These are phyloP conservation scores for Silvanus unidentatus DNA, from an alignment of 2,888 invertebrate genomes.

Conservation along the genomic window DNA sequence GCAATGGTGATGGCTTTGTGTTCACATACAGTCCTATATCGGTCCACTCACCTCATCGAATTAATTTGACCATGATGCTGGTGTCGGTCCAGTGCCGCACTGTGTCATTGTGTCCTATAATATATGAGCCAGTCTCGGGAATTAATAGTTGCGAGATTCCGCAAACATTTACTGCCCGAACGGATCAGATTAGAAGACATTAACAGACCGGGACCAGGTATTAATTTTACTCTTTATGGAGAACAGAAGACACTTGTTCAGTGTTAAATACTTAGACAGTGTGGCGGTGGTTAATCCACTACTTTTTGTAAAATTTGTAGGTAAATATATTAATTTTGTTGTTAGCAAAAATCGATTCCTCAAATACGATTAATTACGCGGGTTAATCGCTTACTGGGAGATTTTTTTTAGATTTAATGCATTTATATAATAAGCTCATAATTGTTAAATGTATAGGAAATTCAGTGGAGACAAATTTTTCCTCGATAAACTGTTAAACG, in stretches of 20 bases:
- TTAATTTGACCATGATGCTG: conserved; percentile 25
- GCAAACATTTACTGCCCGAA: conserved; percentile 43
- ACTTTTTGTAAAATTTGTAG: neutral
- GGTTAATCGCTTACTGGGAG: too few relatives aligned
- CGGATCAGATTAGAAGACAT: conserved; percentile 47
- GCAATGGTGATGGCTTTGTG: conserved; percentile 1
- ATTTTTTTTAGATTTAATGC: too few relatives aligned
- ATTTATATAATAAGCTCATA: too few relatives aligned
- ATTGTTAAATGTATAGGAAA: too few relatives aligned
- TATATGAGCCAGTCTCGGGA: conserved; percentile 41
- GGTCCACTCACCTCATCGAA: conserved; percentile 22
- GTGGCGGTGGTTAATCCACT: neutral
- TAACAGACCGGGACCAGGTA: conserved; percentile 42
- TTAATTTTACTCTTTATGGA: conserved; percentile 46
- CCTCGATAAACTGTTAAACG: too few relatives aligned
- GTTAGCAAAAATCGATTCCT: too few relatives aligned
- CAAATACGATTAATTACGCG: too few relatives aligned
- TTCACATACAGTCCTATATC: conserved; percentile 10
- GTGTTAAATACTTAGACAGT: conserved; percentile 22
- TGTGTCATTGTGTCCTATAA: conserved; percentile 39
- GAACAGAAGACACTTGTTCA: conserved; percentile 33
- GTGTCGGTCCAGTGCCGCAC: conserved; percentile 17
- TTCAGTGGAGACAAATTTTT: too few relatives aligned
- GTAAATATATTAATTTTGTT: too few relatives aligned
- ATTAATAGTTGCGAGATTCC: conserved; percentile 47